Evolutionary conservation across 2,797 vertebrate genomes (phyloP).

Genomic region (Gallirallus australis): DNA sequence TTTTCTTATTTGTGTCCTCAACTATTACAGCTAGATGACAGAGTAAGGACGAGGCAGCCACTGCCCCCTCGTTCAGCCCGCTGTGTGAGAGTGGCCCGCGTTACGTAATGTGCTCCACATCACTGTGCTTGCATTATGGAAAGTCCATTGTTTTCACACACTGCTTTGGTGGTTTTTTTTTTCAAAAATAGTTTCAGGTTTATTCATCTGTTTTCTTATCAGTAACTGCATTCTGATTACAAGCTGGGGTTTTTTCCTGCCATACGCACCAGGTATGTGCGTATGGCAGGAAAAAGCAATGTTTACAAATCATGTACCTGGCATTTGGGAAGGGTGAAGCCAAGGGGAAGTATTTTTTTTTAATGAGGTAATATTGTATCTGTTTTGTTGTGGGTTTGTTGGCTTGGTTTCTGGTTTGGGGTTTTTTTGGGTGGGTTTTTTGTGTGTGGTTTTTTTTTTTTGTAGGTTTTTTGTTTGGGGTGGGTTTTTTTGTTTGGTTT

Average conservation of each 20-base stretch:
- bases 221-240: background rate
- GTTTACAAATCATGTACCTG: background rate
- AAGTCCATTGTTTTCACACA: background rate
- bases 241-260: background rate
- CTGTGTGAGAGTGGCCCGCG: background rate
- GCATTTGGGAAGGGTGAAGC: background rate
- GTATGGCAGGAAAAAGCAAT: background rate
- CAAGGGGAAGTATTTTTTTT: background rate
- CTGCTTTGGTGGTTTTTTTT: background rate
- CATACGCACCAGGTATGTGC: background rate
- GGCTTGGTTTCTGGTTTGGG: too few relatives aligned
- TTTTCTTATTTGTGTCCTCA: conserved; percentile 36
- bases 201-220: background rate
- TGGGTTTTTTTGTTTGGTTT: background rate
- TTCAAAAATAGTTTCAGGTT: background rate
- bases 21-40: background rate
- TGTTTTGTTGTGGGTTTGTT: background rate
- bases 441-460: too few relatives aligned
- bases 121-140: background rate
- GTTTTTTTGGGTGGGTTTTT: too few relatives aligned
- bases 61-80: background rate
- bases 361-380: background rate
- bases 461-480: too few relatives aligned
- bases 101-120: background rate
- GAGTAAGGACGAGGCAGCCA: background rate